A percentile compares a stretch with the other conserved stretches of the same genome.
These are phyloP conservation scores for Aphrocallistes beatrix DNA, from an alignment of 37 sponge, comb jelly and placozoan species.

Conservation along the genomic window DNA sequence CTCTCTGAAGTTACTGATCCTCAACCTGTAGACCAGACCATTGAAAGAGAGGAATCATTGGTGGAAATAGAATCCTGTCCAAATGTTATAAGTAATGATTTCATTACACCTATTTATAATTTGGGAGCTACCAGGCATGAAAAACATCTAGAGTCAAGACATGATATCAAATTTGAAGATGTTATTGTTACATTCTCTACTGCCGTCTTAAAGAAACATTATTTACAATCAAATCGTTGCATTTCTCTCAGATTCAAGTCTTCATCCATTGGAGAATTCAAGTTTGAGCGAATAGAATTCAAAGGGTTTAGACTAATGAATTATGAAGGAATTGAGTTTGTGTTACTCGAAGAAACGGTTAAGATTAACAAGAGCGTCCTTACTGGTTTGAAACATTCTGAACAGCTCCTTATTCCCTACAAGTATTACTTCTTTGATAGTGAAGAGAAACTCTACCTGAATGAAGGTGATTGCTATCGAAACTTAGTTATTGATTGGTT, in stretches of 20 bases:
- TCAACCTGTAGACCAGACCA: background rate
- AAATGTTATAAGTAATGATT: too few relatives aligned
- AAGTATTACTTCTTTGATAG: background rate
- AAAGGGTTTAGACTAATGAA: background rate
- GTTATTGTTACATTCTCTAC: background rate
- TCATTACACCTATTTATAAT: too few relatives aligned
- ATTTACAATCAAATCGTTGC: background rate
- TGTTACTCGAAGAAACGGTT: background rate
- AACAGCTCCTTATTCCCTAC: background rate
- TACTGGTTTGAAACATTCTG: background rate
- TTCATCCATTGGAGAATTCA: background rate
- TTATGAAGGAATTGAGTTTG: background rate
- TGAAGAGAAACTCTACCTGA: background rate
- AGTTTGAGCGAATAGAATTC: background rate
- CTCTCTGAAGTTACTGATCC: too few relatives aligned
- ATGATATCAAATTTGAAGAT: background rate
- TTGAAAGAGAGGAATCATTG: background rate
- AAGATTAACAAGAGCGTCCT: background rate
- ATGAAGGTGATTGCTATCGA: background rate
- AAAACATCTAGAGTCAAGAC: too few relatives aligned
- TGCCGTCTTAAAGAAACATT: background rate
- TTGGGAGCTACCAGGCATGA: too few relatives aligned
- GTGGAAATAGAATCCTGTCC: too few relatives aligned
- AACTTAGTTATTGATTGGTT: background rate
- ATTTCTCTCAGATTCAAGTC: background rate